Evolutionary conservation across 2,888 invertebrate species (phyloP), one percentile per base, ranked within the genome.

Genomic region (Agonopterix subpropinquella): DNA sequence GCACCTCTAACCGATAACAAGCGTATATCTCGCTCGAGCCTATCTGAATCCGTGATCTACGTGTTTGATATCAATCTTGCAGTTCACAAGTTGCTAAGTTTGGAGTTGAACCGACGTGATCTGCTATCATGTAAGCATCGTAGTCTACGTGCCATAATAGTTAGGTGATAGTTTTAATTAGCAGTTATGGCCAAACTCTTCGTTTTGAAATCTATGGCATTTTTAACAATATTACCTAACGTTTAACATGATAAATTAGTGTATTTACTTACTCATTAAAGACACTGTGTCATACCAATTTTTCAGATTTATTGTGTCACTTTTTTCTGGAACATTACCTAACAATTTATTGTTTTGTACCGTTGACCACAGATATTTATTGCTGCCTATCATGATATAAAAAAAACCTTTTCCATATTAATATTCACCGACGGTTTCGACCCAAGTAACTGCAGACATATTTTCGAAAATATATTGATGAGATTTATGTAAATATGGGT

Each of bases 401-500:
- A 45, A 13, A 18, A 41, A 48, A 49, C 18, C 47, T 48, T 44
- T 48, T 46, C 51, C 53, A 56, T 55, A 55, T 59, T 54, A 52
- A 50, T 50, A 59, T 59, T 58, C 56, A 54, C 51, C 43, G 53
- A 51, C 49, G 50, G 53, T 54, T 49, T 47, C 48, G 44, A 51
- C 52, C 54, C 52, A 48, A 53, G 36, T 41, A 50, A 49, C 42
- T 49, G 51, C 51, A 53, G 55, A 54, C 52, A 54, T 54, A 54
- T 55, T 53, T 52, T 47, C 43, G 41, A 43, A 55, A 54, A 58
- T 52, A 58, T 54, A 57, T 55, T 53, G 53, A 55, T 54, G 53
- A 51, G 50, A 49, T 52, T 49, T 53, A 56, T 57, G 57, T 50
- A 59, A 57, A 57, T 57, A 52, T 49, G 51, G 50, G 51, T 47